Evolutionary conservation across 2,888 invertebrate genomes (phyloP).

Genomic region (Drosophila helvetica): DNA sequence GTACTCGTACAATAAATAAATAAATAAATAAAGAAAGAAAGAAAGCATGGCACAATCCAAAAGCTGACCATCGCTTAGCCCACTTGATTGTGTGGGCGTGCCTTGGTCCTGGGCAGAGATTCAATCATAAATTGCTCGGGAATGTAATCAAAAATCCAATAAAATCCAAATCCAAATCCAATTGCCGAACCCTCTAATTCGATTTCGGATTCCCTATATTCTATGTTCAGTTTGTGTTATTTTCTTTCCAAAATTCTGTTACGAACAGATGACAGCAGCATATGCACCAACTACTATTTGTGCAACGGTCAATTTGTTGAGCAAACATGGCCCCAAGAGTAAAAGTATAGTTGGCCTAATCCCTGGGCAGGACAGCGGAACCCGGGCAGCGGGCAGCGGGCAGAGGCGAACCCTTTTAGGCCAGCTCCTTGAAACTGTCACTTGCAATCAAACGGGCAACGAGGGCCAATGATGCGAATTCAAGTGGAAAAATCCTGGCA

Average conservation of each 20-base stretch:
- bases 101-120: conserved; percentile 20
- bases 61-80: conserved; percentile 14
- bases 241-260: conserved; percentile 15
- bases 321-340: conserved; percentile 44
- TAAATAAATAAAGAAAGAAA: conserved; percentile 30
- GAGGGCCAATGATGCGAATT: conserved; percentile 75
- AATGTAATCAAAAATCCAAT: conserved; percentile 74
- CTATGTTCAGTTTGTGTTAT: conserved; percentile 6
- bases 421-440: conserved; percentile 73
- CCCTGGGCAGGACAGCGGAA: conserved; percentile 5
- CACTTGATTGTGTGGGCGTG: conserved; percentile 56
- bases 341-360: conserved; percentile 17
- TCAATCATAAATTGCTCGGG: conserved; percentile 59
- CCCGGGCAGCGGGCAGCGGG: no score
- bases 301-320: conserved; percentile 75
- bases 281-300: conserved; percentile 64
- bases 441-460: conserved; percentile 72
- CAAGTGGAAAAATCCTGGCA: conserved; percentile 77
- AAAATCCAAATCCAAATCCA: conserved; percentile 59
- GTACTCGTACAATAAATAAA: conserved; percentile 8
- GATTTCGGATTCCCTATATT: conserved; percentile 23
- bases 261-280: conserved; percentile 45
- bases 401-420: conserved; percentile 59
- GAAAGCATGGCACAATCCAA: conserved; percentile 24
- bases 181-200: conserved; percentile 53